phyloP scores from a whole-genome alignment of 2,888 invertebrate genomes.

The Ypsolopha scabrella region DNA sequence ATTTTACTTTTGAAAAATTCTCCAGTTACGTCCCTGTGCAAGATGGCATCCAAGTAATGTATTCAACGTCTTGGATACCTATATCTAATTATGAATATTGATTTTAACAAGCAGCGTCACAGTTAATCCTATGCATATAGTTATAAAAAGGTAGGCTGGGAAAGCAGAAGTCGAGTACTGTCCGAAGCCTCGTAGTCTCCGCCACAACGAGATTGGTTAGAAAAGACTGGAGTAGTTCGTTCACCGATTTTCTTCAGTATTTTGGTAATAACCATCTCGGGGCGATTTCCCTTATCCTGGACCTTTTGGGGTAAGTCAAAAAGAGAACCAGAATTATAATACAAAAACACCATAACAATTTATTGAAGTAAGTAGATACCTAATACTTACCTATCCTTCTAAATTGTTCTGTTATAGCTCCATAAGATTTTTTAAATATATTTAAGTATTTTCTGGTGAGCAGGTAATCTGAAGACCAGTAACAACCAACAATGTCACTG shows the following conservation, averaged over 20 bases:
- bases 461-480: background rate
- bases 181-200: conserved; percentile 50
- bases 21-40: conserved; percentile 25
- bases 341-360: too few species aligned
- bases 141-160: conserved; percentile 43
- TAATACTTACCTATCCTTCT: background rate
- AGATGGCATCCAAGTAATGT: conserved; percentile 25
- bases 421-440: background rate
- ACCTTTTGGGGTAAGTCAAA: conserved; percentile 18
- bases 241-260: conserved; percentile 68
- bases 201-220: conserved; percentile 51
- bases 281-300: conserved; percentile 25
- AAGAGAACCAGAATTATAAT: background rate
- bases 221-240: conserved; percentile 70
- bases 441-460: too few species aligned
- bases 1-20: background rate
- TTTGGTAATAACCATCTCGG: conserved; percentile 58
- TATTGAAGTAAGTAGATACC: too few species aligned
- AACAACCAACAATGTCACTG: conserved; percentile 41
- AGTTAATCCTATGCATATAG: conserved; percentile 36
- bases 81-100: conserved; percentile 67
- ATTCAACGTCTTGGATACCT: conserved; percentile 49
- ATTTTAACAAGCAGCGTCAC: conserved; percentile 43
- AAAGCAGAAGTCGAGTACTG: conserved; percentile 43
- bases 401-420: background rate